phyloP scores from a whole-genome alignment of 2,888 invertebrate species.

The Plagodis pulveraria region DNA sequence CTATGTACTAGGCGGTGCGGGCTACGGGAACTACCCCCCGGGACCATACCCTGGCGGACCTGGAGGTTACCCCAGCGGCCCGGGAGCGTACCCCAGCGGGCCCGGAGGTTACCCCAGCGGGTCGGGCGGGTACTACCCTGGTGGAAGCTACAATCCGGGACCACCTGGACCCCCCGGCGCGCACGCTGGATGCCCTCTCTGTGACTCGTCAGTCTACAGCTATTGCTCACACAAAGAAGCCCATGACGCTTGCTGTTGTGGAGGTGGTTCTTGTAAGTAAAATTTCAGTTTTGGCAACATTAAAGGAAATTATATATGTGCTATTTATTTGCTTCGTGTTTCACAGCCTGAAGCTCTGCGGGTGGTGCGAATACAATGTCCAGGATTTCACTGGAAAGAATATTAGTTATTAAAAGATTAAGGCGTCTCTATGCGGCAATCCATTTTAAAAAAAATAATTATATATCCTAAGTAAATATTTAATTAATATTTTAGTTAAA shows the following conservation, averaged over 20 bases:
- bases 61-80: conserved; percentile 37
- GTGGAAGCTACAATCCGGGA: conserved; percentile 44
- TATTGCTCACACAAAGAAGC: conserved; percentile 90
- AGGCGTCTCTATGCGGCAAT: no score
- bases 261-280: conserved; percentile 75
- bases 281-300: no score
- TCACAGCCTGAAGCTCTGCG: no score
- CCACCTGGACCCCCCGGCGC: conserved; percentile 73
- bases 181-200: conserved; percentile 87
- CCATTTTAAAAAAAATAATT: no score
- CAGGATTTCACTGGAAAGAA: no score
- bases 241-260: conserved; percentile 92
- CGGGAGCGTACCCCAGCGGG: conserved; percentile 52
- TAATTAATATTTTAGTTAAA: no score
- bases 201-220: conserved; percentile 91
- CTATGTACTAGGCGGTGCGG: conserved; percentile 72
- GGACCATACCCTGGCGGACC: conserved; percentile 11
- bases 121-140: conserved; percentile 46
- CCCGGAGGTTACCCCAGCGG: conserved; percentile 39
- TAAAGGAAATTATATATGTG: no score
- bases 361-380: no score
- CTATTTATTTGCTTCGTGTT: no score
- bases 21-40: conserved; percentile 24
- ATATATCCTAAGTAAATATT: no score
- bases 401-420: no score